Base-by-base conservation (phyloP, 1,140 invertebrate genomes). In the Platorchestia sp. region DNA sequence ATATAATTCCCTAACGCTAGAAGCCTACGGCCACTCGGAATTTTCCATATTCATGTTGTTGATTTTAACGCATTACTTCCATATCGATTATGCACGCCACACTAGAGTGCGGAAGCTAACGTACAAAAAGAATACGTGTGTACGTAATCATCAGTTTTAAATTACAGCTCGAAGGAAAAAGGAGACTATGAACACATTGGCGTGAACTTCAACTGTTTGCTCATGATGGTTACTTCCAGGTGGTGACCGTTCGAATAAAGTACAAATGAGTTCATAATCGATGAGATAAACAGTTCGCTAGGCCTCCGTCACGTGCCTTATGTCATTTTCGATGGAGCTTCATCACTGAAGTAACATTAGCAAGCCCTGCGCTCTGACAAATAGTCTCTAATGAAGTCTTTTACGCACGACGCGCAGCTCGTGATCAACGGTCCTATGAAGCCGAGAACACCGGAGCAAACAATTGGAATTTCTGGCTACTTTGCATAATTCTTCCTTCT, bases 301-400 rank as follows among this genome's bases (percentile, higher is more conserved):
- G 45, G 43, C 14, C 91, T 5, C 41, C 6, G 91, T 93, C 45
- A 93, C 91, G 91, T 93, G 91, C 40, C 91, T 10, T 40, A 7
- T 10, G 45, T 93, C 91, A 93, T 93, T 93, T 93, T n/a, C 43
- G 91, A 93, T 93, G 91, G 36, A 93, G 43, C 43, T 45, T 93
- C 91, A 93, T 93, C 91, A 93, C 91, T 47, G 43, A 36, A 45
- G 91, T 22, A 45, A 93, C 91, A 93, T 93, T 93, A 93, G 45
- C 43, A 36, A 91, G 44, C 43, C 43, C 19, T 6, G 91, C 10
- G 87, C 6, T 47, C 91, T 93, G 91, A 93, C 91, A 47, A 93
- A 93, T 93, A 40, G 91, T 47, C 91, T 47, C 43, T 93, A 93
- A 93, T 93, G 91, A 93, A 93, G 22, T 47, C 91, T 47, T n/a